Percentiles rank a stretch among this genome's conserved stretches.
Evolutionary conservation across 2,888 invertebrate genomes (phyloP).

Genomic region (Silvanus unidentatus): DNA sequence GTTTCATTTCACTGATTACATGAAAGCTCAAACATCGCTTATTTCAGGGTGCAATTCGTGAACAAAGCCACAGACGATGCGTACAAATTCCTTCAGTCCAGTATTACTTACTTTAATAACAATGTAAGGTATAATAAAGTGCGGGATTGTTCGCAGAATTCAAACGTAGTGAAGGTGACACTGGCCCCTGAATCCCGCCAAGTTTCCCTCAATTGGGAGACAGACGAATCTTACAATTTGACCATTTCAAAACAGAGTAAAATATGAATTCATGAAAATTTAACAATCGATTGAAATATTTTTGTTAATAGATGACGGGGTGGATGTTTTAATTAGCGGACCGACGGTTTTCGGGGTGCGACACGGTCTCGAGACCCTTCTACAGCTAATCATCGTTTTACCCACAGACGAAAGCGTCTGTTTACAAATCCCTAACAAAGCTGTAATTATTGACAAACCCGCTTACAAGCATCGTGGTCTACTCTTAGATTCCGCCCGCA

Average conservation of each 20-base stretch:
- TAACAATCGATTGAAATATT: conserved; percentile 12
- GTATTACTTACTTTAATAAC: not conserved
- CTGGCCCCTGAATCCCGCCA: not conserved
- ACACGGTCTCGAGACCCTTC: conserved; percentile 70
- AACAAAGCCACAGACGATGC: not conserved
- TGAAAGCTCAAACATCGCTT: no score
- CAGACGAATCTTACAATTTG: conserved; percentile 64
- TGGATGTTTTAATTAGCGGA: conserved; percentile 53
- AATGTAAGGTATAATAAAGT: conserved; percentile 48
- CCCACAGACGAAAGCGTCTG: conserved; percentile 35
- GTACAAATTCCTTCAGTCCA: not conserved
- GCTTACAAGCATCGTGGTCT: conserved; percentile 79
- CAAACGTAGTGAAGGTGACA: not conserved
- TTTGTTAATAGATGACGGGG: conserved; percentile 43
- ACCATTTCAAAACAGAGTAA: conserved; percentile 39
- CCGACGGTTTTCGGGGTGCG: conserved; percentile 67
- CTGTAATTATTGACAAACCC: conserved; percentile 70
- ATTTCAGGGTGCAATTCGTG: no score
- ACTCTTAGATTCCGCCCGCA: conserved; percentile 81
- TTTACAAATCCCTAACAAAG: conserved; percentile 57
- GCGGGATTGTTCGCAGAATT: conserved; percentile 44
- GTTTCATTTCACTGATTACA: no score
- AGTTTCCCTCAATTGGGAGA: conserved; percentile 54
- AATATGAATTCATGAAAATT: not conserved
- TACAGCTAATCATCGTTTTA: conserved; percentile 56